Conservation (phyloP, 2,888 invertebrate genomes). For the Orthonevra nobilis region DNA sequence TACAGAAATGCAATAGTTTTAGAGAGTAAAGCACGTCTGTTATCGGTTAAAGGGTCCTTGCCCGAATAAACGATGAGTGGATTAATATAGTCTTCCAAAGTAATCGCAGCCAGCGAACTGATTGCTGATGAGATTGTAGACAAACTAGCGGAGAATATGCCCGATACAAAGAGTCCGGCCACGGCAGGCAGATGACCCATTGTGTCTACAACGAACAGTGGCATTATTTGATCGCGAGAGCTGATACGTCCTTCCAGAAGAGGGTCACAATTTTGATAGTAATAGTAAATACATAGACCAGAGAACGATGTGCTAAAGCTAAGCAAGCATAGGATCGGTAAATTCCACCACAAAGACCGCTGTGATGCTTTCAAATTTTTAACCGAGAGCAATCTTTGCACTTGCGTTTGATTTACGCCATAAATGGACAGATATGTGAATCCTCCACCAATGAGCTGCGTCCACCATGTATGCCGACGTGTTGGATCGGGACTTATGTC, state of each 20-base stretch:
- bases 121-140: slow-evolving; percentile 95
- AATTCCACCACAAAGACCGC: slow-evolving; percentile 88
- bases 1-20: slow-evolving; percentile 87
- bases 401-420: slow-evolving; percentile 93
- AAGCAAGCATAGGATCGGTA: slow-evolving; percentile 88
- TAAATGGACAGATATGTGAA: slow-evolving; percentile 90
- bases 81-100: slow-evolving; percentile 92
- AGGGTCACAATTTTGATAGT: slow-evolving; percentile 92
- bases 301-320: slow-evolving; percentile 88
- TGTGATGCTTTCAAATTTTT: slow-evolving; percentile 86
- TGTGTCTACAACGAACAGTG: slow-evolving; percentile 88
- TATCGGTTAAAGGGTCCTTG: slow-evolving; percentile 78
- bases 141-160: slow-evolving; percentile 94
- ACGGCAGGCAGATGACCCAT: slow-evolving; percentile 88
- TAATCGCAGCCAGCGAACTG: slow-evolving; percentile 94
- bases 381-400: slow-evolving; percentile 87
- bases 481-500: slow-evolving; percentile 90
- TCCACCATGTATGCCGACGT: slow-evolving; percentile 91
- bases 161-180: slow-evolving; percentile 93
- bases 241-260: slow-evolving; percentile 83
- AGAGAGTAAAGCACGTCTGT: slow-evolving; percentile 81
- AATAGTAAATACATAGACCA: slow-evolving; percentile 92
- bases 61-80: slow-evolving; percentile 78
- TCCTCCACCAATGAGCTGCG: slow-evolving; percentile 89
- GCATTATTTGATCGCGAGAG: slow-evolving; percentile 89